Conservation (phyloP, 2,888 invertebrate species). For the Acronicta alni region DNA sequence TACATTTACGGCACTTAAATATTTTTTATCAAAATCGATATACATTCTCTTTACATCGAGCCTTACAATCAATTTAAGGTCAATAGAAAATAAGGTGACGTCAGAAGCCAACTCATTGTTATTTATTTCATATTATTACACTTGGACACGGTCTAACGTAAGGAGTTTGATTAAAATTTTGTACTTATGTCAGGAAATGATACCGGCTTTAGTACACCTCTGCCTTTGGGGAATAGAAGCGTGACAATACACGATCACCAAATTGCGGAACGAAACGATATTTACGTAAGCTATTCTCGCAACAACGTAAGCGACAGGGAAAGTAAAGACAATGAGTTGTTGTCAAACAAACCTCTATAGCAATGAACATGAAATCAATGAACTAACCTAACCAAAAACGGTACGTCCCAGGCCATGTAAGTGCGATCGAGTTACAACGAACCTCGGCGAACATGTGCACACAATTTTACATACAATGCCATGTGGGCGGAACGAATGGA, state of each 20-base stretch:
- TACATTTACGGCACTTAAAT: conserved; percentile 21
- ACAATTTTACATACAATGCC: conserved; percentile 83
- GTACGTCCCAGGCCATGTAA: conserved; percentile 79
- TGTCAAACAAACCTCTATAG: conserved; percentile 40
- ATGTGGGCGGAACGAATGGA: conserved; percentile 71
- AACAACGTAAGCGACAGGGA: conserved; percentile 13
- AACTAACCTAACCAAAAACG: conserved; percentile 70
- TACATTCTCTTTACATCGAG: conserved; percentile 44
- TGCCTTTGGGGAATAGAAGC: no score
- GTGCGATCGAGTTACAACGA: conserved; percentile 70
- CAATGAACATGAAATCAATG: conserved; percentile 54
- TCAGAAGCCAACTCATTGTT: neutral
- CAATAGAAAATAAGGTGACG: conserved; percentile 35
- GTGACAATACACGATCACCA: no score
- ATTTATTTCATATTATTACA: no score
- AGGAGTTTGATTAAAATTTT: no score
- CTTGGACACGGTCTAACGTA: no score
- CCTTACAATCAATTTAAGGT: conserved; percentile 43
- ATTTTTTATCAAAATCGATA: conserved; percentile 39
- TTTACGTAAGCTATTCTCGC: neutral
- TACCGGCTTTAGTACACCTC: no score
- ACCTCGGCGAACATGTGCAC: conserved; percentile 61
- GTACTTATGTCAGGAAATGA: no score
- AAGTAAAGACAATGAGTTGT: conserved; percentile 46
- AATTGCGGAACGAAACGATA: neutral